Conservation (phyloP, 2,888 invertebrate species). For the Drosophila borealis region DNA sequence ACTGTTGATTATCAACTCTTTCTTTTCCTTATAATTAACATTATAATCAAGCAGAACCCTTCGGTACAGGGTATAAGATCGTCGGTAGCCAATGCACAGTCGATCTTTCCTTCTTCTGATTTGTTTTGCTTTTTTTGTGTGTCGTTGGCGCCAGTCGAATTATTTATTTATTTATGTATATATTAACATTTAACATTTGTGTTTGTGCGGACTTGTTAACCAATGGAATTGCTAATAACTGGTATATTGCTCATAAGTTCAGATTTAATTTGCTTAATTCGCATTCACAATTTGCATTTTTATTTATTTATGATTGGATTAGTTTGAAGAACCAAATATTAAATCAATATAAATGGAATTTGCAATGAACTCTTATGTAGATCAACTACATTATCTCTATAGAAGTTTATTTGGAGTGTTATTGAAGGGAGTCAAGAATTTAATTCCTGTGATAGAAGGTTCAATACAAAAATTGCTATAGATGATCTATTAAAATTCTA, state of each 20-base stretch:
- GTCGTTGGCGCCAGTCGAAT: slow-evolving; percentile 61
- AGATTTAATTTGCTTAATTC: slow-evolving; percentile 42
- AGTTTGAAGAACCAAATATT: slow-evolving; percentile 15
- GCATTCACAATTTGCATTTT: slow-evolving; percentile 23
- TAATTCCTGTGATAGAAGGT: too few species aligned
- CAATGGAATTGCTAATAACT: slow-evolving; percentile 26
- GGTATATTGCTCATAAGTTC: slow-evolving; percentile 49
- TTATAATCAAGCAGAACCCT: too few species aligned
- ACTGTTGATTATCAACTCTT: slow-evolving; percentile 1
- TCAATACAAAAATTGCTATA: background rate
- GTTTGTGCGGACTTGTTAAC: slow-evolving; percentile 40
- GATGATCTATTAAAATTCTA: background rate
- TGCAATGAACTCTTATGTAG: background rate
- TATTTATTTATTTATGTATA: slow-evolving; percentile 39
- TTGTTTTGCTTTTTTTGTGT: slow-evolving; percentile 9
- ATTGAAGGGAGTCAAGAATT: background rate
- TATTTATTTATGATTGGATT: slow-evolving; percentile 37
- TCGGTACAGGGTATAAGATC: slow-evolving; percentile 16
- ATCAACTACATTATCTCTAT: background rate
- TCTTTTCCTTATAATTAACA: background rate
- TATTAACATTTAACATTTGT: slow-evolving; percentile 60
- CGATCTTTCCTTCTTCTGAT: slow-evolving; percentile 1
- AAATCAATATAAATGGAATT: slow-evolving; percentile 6
- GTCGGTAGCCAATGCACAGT: background rate
- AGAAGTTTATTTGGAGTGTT: background rate